Evolutionary conservation across 2,113 vertebrate species (phyloP).

Genomic region (Macquaria australasica): DNA sequence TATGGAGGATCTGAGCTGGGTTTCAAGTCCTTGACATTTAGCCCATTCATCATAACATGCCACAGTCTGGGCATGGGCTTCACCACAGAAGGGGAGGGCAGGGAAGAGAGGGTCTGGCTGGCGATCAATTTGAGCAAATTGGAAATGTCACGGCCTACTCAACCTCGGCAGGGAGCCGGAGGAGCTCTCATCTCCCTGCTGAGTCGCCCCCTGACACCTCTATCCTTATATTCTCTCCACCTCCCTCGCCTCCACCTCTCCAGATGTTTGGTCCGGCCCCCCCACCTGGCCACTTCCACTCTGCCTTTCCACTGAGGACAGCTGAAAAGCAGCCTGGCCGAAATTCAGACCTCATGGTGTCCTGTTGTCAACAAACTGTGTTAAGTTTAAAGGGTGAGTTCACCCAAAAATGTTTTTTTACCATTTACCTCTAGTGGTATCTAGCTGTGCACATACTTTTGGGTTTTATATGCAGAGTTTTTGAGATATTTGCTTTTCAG

Average conservation of each 20-base stretch:
- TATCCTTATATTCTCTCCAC: constrained; percentile 59
- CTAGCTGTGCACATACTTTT: not conserved
- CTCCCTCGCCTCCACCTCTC: constrained; percentile 56
- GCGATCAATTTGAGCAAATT: constrained; percentile 85
- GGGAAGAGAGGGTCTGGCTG: constrained; percentile 73
- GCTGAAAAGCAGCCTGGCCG: not conserved
- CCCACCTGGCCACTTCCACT: constrained; percentile 40
- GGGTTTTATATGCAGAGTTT: not conserved
- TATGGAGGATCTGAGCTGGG: constrained; percentile 71
- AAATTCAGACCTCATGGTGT: constrained; percentile 1
- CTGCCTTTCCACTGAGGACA: constrained; percentile 28
- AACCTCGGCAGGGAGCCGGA: constrained; percentile 79
- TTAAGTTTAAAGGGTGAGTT: not conserved
- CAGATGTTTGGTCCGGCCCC: constrained; percentile 74
- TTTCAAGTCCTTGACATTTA: constrained; percentile 82
- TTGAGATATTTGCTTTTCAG: not conserved
- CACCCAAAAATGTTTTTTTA: not conserved
- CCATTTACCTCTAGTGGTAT: not conserved
- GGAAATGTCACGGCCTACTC: constrained; percentile 85
- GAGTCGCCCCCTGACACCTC: constrained; percentile 67
- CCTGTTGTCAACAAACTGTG: not conserved
- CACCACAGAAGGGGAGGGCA: constrained; percentile 67
- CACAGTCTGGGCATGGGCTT: constrained; percentile 71
- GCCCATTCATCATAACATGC: constrained; percentile 81
- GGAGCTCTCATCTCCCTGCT: constrained; percentile 76